These are phyloP conservation scores for Arrhopalites spinosus DNA, from an alignment of 2,888 invertebrate genomes.

Conservation along the genomic window DNA sequence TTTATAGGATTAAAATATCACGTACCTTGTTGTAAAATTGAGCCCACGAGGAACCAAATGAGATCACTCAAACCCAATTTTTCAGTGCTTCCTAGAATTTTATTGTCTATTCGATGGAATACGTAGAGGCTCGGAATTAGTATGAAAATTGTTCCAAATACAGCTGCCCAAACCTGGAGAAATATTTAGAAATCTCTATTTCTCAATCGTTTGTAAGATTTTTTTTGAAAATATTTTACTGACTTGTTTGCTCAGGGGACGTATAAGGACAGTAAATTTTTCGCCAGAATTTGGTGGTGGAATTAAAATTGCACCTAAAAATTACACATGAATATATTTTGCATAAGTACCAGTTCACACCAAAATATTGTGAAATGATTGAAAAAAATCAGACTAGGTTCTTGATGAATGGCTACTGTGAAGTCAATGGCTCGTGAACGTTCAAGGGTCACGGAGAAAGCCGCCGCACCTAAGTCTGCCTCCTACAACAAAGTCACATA, in stretches of 20 bases:
- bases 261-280: conserved; percentile 51
- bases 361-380: neutral
- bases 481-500: conserved; percentile 38
- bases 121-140: conserved; percentile 50
- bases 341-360: neutral
- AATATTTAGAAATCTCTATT: neutral
- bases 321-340: neutral
- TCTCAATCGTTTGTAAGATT: too few relatives aligned
- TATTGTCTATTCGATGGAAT: conserved; percentile 39
- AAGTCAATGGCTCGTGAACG: conserved; percentile 48
- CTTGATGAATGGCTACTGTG: conserved; percentile 49
- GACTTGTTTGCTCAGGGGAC: conserved; percentile 51
- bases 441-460: conserved; percentile 53
- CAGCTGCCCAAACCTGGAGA: conserved; percentile 50
- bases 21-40: conserved; percentile 54
- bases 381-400: conserved; percentile 29
- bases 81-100: neutral
- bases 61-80: conserved; percentile 31
- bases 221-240: too few relatives aligned
- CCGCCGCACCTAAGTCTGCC: conserved; percentile 50
- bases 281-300: conserved; percentile 53
- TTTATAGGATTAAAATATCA: neutral
- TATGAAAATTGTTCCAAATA: conserved; percentile 45
- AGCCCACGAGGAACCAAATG: conserved; percentile 53
- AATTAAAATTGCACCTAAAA: conserved; percentile 45